Evolutionary conservation across 2,888 invertebrate genomes (phyloP).

Genomic region (Diogma glabrata): DNA sequence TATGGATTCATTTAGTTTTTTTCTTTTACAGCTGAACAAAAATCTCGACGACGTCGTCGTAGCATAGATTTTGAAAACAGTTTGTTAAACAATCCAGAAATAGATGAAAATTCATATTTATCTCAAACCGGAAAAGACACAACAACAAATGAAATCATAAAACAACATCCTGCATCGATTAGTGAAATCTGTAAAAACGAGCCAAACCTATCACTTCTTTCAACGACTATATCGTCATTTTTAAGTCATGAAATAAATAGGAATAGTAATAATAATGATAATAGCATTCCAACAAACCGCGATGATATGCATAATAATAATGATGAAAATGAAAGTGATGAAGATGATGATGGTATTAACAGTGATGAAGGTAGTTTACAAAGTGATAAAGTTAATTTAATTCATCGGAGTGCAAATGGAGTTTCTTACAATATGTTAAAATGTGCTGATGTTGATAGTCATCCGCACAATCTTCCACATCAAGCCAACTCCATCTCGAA

Average conservation of each 20-base stretch:
- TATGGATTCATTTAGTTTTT: not conserved
- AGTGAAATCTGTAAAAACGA: slow-evolving; percentile 37
- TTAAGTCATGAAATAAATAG: slow-evolving; percentile 30
- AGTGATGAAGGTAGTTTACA: not conserved
- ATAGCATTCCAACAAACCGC: not conserved
- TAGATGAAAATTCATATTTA: not conserved
- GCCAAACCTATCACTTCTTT: slow-evolving; percentile 33
- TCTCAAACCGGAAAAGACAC: not conserved
- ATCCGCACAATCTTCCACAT: not conserved
- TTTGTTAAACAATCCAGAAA: not conserved
- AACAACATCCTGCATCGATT: slow-evolving; percentile 26
- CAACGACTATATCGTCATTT: slow-evolving; percentile 35
- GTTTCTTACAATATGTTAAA: slow-evolving; percentile 7
- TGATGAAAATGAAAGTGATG: slow-evolving; percentile 8
- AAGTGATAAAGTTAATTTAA: not conserved
- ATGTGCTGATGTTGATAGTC: slow-evolving; percentile 15
- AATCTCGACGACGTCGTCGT: slow-evolving; percentile 30
- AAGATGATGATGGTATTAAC: slow-evolving; percentile 10
- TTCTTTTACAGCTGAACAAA: slow-evolving; percentile 28
- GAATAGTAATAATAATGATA: slow-evolving; percentile 4
- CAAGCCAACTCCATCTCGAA: no score
- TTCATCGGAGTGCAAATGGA: slow-evolving; percentile 10
- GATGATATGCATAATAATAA: slow-evolving; percentile 6
- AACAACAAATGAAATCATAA: slow-evolving; percentile 3
- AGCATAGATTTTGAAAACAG: not conserved